Conservation (phyloP, 2,113 vertebrate species). For the Cochlearius cochlearius region DNA sequence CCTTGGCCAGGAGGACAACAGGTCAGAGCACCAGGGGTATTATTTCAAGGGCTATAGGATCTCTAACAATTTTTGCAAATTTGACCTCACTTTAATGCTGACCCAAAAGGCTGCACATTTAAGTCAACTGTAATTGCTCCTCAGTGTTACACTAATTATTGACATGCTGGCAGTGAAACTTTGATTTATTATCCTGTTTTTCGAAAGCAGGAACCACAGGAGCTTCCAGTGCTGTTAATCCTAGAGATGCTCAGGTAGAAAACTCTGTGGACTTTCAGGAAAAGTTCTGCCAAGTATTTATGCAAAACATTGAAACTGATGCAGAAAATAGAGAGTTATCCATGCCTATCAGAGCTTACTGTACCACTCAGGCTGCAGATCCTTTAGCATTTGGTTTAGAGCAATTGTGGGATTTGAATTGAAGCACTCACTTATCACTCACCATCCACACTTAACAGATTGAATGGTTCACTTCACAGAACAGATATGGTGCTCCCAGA, state of each 20-base stretch:
- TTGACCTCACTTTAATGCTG: neutral
- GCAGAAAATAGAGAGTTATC: neutral
- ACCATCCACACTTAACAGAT: neutral
- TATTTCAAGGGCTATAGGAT: neutral
- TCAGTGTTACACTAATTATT: neutral
- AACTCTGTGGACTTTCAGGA: neutral
- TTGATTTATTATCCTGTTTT: neutral
- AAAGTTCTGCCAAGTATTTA: neutral
- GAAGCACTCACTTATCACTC: neutral
- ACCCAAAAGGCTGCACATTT: neutral
- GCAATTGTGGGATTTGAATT: neutral
- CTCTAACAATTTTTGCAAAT: neutral
- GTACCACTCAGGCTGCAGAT: neutral
- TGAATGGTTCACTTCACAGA: neutral
- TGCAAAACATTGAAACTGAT: neutral
- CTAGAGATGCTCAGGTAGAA: neutral
- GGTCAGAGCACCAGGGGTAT: neutral
- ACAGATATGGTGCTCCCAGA: neutral
- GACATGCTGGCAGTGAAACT: neutral
- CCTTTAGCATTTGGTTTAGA: neutral
- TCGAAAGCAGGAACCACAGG: rapidly evolving
- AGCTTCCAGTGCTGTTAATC: neutral
- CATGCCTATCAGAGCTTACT: neutral
- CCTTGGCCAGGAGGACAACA: neutral
- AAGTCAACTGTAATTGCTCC: neutral